Conservation (phyloP, 2,888 invertebrate genomes). For the Himalopsyche kuldschensis region DNA sequence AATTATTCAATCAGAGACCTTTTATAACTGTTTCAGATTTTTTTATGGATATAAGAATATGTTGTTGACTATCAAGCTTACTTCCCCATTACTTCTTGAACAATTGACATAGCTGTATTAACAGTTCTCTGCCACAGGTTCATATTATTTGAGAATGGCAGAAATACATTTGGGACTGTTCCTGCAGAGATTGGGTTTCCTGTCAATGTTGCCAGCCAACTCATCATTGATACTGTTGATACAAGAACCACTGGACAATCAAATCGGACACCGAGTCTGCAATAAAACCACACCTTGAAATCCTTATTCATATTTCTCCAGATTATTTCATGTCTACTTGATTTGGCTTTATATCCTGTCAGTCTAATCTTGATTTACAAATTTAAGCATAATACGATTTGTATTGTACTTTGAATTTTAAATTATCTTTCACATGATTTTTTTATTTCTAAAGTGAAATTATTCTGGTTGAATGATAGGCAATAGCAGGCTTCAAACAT, state of each 20-base stretch:
- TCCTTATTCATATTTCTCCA: no score
- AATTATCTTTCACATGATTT: no score
- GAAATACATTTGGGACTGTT: conserved; percentile 27
- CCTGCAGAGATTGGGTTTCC: conserved; percentile 30
- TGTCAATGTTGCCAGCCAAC: conserved; percentile 25
- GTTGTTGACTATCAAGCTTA: background rate
- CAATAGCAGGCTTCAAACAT: background rate
- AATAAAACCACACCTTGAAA: background rate
- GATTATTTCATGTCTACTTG: no score
- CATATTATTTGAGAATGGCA: conserved; percentile 17
- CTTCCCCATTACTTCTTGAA: conserved; percentile 9
- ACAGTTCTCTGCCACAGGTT: conserved; percentile 19
- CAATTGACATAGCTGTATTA: conserved; percentile 9
- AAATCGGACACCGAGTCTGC: conserved; percentile 32
- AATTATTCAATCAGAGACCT: no score
- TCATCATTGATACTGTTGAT: conserved; percentile 28
- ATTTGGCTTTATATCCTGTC: no score
- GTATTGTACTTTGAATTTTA: no score
- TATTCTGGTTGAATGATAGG: no score
- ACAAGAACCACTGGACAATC: conserved; percentile 32
- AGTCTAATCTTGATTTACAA: no score
- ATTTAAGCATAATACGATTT: no score
- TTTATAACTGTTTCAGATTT: no score
- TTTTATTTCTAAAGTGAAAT: no score
- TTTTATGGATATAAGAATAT: no score